Evolutionary conservation across 2,888 invertebrate species (phyloP).

Genomic region (Parelbella ahira): DNA sequence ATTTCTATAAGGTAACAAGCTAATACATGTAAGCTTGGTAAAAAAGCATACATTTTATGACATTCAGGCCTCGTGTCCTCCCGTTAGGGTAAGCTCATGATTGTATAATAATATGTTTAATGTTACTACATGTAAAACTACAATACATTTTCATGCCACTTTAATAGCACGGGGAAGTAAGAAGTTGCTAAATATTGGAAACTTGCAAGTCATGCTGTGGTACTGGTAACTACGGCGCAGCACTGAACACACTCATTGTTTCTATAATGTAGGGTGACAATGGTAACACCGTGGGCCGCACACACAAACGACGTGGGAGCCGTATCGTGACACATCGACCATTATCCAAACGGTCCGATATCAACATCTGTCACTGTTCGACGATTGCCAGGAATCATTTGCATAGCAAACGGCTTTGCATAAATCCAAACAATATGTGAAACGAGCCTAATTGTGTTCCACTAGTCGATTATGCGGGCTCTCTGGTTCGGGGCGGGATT

Average conservation of each 20-base stretch:
- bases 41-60: no score
- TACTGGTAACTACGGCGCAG: no score
- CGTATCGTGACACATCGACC: constrained; percentile 36
- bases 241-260: constrained; percentile 6
- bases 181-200: no score
- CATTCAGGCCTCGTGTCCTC: no score
- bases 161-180: no score
- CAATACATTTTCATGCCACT: no score
- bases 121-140: not conserved
- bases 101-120: no score
- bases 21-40: no score
- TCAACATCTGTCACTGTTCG: constrained; percentile 59
- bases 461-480: constrained; percentile 31
- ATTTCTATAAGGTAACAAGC: no score
- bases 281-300: constrained; percentile 1
- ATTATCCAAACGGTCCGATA: constrained; percentile 57
- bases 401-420: constrained; percentile 56
- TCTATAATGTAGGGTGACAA: constrained; percentile 4
- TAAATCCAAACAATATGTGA: constrained; percentile 45
- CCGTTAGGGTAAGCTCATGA: no score
- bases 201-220: no score
- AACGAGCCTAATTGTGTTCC: constrained; percentile 44
- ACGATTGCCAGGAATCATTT: constrained; percentile 55
- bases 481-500: constrained; percentile 30
- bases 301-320: constrained; percentile 5